Conservation (phyloP, 2,888 invertebrate genomes). For the Homarus gammarus region DNA sequence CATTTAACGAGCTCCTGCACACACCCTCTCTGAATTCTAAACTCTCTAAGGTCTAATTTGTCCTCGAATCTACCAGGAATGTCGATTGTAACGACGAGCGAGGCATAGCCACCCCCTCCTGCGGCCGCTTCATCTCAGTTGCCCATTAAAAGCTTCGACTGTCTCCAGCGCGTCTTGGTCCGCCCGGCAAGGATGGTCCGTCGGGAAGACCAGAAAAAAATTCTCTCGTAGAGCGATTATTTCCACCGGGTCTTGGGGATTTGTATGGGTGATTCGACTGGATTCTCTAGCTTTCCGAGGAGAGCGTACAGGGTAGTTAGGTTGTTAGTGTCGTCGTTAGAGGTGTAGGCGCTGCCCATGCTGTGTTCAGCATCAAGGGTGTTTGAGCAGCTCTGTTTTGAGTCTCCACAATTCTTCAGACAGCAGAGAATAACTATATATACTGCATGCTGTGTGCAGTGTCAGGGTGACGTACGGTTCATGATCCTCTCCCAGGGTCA, state of each 20-base stretch:
- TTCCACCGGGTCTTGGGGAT: no score
- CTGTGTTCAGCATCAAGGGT: no score
- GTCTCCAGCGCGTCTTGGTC: not conserved
- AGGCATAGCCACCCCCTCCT: not conserved
- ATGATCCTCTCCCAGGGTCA: no score
- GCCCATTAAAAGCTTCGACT: not conserved
- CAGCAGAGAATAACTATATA: no score
- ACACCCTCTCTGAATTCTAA: not conserved
- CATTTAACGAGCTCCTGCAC: not conserved
- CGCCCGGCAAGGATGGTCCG: not conserved
- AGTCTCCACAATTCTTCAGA: no score
- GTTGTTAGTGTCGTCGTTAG: not conserved
- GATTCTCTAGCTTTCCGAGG: no score
- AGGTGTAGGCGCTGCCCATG: not conserved
- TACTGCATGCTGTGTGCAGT: no score
- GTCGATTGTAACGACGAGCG: not conserved
- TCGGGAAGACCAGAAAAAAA: not conserved
- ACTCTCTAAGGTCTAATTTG: not conserved
- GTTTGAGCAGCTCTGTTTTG: no score
- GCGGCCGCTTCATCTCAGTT: not conserved
- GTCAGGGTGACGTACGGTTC: no score
- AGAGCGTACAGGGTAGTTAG: not conserved
- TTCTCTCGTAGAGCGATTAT: not conserved
- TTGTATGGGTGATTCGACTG: no score
- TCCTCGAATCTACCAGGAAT: not conserved